These are phyloP conservation scores for Haplochromis burtoni DNA, from an alignment of 2,113 vertebrate species.

Conservation along the genomic window DNA sequence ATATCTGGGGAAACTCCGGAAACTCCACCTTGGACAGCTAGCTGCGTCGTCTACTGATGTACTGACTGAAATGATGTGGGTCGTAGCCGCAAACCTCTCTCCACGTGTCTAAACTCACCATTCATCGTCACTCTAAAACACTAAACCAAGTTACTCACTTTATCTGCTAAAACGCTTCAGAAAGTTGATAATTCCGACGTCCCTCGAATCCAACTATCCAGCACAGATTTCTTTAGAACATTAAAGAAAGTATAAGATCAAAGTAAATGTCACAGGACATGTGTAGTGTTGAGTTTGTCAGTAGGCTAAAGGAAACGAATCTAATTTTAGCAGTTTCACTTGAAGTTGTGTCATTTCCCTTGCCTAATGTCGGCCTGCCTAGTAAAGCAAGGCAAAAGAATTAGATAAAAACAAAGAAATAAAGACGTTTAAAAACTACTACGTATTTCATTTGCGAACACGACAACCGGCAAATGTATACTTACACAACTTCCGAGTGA, in stretches of 20 bases:
- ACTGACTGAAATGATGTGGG: neutral
- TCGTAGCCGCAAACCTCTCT: neutral
- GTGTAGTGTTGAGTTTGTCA: neutral
- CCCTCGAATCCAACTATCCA: neutral
- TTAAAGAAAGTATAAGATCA: neutral
- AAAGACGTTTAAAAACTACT: neutral
- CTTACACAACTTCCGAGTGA: conserved; percentile 87
- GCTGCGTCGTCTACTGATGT: neutral
- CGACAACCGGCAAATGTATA: conserved; percentile 2
- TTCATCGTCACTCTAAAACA: neutral
- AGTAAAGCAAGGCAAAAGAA: too few species aligned
- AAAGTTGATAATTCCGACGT: neutral
- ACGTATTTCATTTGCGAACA: neutral
- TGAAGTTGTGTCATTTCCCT: neutral
- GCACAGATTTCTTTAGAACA: neutral
- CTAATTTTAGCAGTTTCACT: neutral
- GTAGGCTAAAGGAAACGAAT: neutral
- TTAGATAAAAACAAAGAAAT: neutral
- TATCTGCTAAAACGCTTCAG: neutral
- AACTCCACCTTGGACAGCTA: neutral
- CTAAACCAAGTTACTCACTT: neutral
- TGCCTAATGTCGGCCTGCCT: neutral
- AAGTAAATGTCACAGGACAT: neutral
- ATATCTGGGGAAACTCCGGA: neutral
- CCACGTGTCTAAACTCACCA: neutral